Conservation (phyloP, 2,113 vertebrate species). For the Crocuta crocuta region DNA sequence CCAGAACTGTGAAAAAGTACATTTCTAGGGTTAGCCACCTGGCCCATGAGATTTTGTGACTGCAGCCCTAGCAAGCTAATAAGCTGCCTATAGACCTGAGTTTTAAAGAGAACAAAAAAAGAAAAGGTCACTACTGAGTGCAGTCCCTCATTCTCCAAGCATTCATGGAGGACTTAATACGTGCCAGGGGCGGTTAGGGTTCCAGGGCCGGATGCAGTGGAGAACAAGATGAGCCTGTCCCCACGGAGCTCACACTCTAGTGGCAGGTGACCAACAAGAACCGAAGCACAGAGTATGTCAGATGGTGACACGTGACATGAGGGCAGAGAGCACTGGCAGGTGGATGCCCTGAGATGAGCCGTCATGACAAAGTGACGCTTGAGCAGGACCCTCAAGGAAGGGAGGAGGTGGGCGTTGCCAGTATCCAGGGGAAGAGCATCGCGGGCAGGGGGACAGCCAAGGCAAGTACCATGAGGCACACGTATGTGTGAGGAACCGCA, state of each 20-base stretch:
- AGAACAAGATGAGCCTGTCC: not conserved
- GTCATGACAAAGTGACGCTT: not conserved
- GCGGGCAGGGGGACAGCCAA: accelerated
- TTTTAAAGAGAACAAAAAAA: not conserved
- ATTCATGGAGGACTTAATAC: not conserved
- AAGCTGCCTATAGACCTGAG: not conserved
- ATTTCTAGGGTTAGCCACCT: not conserved
- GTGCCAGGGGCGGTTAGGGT: not conserved
- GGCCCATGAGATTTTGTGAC: not conserved
- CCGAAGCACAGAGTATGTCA: not conserved
- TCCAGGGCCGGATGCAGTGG: not conserved
- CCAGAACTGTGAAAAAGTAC: not conserved
- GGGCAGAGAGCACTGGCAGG: accelerated
- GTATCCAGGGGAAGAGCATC: accelerated
- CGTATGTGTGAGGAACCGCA: not conserved
- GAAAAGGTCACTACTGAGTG: not conserved
- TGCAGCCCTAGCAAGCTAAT: not conserved
- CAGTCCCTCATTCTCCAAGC: not conserved
- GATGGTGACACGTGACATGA: accelerated
- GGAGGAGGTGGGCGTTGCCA: not conserved
- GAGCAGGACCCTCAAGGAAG: not conserved
- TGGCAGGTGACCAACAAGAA: not conserved
- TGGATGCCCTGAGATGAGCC: not conserved
- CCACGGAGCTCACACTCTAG: not conserved
- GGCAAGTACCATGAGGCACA: not conserved